Conservation (phyloP, 2,888 invertebrate genomes). For the Meloe dianella region DNA sequence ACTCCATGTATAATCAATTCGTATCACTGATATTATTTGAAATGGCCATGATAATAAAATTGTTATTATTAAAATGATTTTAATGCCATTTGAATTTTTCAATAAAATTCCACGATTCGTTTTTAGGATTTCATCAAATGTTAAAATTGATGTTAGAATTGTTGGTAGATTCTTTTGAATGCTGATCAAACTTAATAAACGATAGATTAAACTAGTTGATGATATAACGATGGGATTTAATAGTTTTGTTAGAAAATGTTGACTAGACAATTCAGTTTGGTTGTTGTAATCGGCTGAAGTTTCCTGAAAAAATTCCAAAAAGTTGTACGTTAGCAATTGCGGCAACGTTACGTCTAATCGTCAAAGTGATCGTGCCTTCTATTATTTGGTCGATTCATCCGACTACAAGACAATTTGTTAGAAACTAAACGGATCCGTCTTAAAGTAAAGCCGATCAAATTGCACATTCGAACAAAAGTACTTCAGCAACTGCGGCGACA, state of each 20-base stretch:
- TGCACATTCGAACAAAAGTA: too few relatives aligned
- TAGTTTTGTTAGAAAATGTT: constrained; percentile 37
- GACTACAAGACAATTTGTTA: too few relatives aligned
- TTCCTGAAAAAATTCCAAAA: neutral
- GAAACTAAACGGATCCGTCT: too few relatives aligned
- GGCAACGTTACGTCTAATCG: too few relatives aligned
- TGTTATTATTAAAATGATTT: neutral
- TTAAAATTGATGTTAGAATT: neutral
- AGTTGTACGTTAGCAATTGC: too few relatives aligned
- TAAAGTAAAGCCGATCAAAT: too few relatives aligned
- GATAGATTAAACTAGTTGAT: neutral
- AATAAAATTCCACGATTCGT: neutral
- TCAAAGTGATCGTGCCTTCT: too few relatives aligned
- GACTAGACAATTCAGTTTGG: constrained; percentile 15
- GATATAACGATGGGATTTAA: constrained; percentile 34
- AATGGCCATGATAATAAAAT: constrained; percentile 34
- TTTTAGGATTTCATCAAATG: constrained; percentile 8
- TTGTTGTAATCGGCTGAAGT: neutral
- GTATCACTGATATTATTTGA: constrained; percentile 34
- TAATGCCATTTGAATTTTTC: neutral
- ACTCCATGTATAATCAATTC: constrained; percentile 29
- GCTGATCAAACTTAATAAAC: neutral
- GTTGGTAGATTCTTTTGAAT: neutral
- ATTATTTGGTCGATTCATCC: too few relatives aligned
- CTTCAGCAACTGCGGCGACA: too few relatives aligned